Base-by-base conservation (phyloP, 2,888 invertebrate species). In the Stenurella melanura region DNA sequence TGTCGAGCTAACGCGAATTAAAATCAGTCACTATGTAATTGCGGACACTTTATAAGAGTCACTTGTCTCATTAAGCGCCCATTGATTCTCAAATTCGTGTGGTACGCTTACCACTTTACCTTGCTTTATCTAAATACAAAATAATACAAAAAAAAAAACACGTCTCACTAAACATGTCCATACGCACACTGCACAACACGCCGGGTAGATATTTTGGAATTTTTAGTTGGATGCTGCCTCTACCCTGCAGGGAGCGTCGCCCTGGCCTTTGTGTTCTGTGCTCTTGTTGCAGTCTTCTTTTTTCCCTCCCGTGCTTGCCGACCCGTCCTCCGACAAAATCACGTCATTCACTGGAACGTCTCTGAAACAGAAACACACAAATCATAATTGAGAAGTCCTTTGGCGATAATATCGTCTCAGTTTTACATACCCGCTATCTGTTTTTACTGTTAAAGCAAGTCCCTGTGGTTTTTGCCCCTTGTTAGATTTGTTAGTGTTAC, bases 221-320 rank as follows among this genome's bases (percentile, higher is more conserved):
- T 63, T n/a, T 71, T 74, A 78, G 26, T 76, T 67, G 12, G 72
- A 26, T 18, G 80, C 54, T 17, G 74, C 56, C 50, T 76, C 76
- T 2, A 74, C 74, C 71, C 68, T 75, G 60, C 77, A 81, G 12
- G 89, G 87, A 19, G 87, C 89, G 78, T 90, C 90, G 19, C 90
- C 90, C 82, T 90, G 90, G 11, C 90, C 90, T 42, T 87, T 85
- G 76, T 90, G 89, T 78, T 89, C 88, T 18, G 79, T 77, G 61
- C 79, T 79, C 74, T 86, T 86, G 50, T 77, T 77, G 77, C 86
- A 85, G 82, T 88, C 88, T 84, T 88, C 87, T 76, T 81, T 83
- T 72, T 83, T 85, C 30, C 82, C 82, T 61, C 83, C 85, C 38
- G 83, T 82, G 58, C 76, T 77, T 34, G 83, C 79, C n/a, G 80